Evolutionary conservation across 2,888 invertebrate species (phyloP).

Genomic region (Gari tellinella): DNA sequence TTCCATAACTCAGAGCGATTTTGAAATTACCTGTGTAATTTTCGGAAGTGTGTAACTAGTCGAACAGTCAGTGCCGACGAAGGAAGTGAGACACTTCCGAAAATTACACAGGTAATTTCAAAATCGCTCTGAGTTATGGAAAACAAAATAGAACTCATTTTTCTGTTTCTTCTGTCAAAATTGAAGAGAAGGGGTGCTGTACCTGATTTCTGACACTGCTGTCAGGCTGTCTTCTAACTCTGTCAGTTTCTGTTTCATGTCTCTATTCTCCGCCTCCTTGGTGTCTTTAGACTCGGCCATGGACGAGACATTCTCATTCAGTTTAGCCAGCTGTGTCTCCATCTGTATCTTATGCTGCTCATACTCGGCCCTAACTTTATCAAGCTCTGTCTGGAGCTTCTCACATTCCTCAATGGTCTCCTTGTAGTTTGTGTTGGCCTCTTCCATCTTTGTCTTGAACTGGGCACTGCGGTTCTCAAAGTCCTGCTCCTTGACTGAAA

Average conservation of each 20-base stretch:
- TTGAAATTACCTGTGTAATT: too few relatives aligned
- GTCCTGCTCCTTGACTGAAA: conserved; percentile 62
- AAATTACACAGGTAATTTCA: too few relatives aligned
- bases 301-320: conserved; percentile 32
- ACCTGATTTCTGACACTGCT: conserved; percentile 30
- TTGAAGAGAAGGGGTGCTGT: too few relatives aligned
- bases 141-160: too few relatives aligned
- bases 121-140: too few relatives aligned
- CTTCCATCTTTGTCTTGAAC: conserved; percentile 64
- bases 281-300: conserved; percentile 33
- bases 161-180: too few relatives aligned
- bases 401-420: conserved; percentile 67
- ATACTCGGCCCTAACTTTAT: conserved; percentile 68
- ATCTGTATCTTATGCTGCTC: conserved; percentile 34
- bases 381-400: conserved; percentile 71
- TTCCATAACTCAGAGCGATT: too few relatives aligned
- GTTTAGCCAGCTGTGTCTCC: conserved; percentile 51
- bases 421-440: conserved; percentile 45
- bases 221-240: conserved; percentile 31
- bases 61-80: too few relatives aligned
- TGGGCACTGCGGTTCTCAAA: conserved; percentile 52
- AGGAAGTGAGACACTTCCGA: too few relatives aligned
- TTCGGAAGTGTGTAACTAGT: too few relatives aligned
- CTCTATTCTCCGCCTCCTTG: conserved; percentile 34
- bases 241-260: conserved; percentile 38